These are phyloP conservation scores for Pangasius mekongensis DNA, from an alignment of 2,797 vertebrate genomes.

Conservation along the genomic window DNA sequence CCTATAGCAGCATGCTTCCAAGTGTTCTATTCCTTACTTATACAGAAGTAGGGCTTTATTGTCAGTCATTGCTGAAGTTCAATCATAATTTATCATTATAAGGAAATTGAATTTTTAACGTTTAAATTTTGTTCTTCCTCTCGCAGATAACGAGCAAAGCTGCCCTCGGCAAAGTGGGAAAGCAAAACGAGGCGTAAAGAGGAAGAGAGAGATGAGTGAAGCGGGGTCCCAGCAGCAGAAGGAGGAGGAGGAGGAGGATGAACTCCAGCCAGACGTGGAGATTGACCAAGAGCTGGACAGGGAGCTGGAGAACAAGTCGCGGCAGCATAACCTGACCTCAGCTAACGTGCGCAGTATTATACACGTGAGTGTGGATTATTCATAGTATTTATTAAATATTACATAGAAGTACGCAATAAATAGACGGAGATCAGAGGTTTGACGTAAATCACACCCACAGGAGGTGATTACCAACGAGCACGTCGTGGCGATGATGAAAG, in stretches of 20 bases:
- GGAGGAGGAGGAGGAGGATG: constrained; percentile 49
- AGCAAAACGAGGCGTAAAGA: constrained; percentile 40
- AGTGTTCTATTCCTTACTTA: not conserved
- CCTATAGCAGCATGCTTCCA: not conserved
- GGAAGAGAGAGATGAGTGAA: constrained; percentile 45
- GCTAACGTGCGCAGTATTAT: constrained; percentile 93
- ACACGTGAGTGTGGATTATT: constrained; percentile 80
- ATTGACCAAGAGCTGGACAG: constrained; percentile 87
- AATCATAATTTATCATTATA: not conserved
- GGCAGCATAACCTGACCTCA: constrained; percentile 90
- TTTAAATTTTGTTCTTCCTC: not conserved
- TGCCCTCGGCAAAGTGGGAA: constrained; percentile 21
- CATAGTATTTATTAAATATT: not conserved
- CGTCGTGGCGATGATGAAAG: constrained; percentile 98
- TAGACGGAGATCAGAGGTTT: not conserved
- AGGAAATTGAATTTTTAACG: not conserved
- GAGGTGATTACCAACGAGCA: constrained; percentile 98
- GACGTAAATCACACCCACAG: constrained; percentile 67
- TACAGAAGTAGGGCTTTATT: not conserved
- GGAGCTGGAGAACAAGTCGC: constrained; percentile 89
- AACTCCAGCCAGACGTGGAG: constrained; percentile 72
- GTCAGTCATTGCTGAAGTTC: not conserved
- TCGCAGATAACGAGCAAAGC: constrained; percentile 40
- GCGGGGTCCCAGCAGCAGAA: constrained; percentile 60
- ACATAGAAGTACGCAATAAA: not conserved